Conservation (phyloP, 1,140 invertebrate species). For the Melanaphis sacchari region DNA sequence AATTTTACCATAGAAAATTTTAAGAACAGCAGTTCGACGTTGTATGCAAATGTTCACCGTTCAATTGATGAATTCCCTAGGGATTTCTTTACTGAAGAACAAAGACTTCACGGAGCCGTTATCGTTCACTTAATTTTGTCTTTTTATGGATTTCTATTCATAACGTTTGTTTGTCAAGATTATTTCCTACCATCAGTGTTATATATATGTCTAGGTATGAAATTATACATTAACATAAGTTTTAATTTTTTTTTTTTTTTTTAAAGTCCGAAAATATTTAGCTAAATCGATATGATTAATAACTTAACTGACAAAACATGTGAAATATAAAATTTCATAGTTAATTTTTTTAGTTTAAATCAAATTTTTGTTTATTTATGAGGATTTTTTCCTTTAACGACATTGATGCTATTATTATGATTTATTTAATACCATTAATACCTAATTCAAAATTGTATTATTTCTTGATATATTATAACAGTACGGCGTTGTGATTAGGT, state of each 20-base stretch:
- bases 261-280: neutral
- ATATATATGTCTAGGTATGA: slow-evolving; percentile 76
- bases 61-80: slow-evolving; percentile 66
- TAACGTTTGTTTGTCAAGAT: slow-evolving; percentile 85
- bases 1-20: neutral
- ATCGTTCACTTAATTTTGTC: slow-evolving; percentile 77
- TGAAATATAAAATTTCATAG: neutral
- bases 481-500: neutral
- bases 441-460: neutral
- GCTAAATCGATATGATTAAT: neutral
- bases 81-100: slow-evolving; percentile 70
- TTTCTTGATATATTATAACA: neutral
- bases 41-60: neutral
- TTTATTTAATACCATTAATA: neutral
- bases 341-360: neutral
- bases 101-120: slow-evolving; percentile 74
- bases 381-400: neutral
- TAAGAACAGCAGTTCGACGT: neutral
- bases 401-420: neutral
- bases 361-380: neutral
- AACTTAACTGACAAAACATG: neutral
- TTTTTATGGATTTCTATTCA: slow-evolving; percentile 78
- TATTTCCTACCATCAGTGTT: slow-evolving; percentile 85
- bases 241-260: neutral
- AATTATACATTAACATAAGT: neutral